phyloP scores from a whole-genome alignment of 2,888 invertebrate genomes.

The Harpalus rubripes region DNA sequence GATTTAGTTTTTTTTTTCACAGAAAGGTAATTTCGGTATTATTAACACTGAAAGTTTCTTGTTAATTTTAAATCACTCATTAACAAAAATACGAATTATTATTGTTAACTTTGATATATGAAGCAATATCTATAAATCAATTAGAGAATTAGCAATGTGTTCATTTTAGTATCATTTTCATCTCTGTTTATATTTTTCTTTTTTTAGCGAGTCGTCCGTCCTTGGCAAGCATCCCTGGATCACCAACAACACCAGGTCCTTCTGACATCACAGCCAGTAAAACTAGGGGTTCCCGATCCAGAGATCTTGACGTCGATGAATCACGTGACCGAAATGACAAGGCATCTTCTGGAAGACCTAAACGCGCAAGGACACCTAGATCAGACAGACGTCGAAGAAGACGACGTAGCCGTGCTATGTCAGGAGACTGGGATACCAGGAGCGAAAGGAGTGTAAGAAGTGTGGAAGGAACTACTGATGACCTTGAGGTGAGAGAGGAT shows the following conservation, averaged over 20 bases:
- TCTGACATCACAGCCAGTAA: slow-evolving; percentile 71
- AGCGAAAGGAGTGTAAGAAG: slow-evolving; percentile 1
- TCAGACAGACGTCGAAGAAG: slow-evolving; percentile 14
- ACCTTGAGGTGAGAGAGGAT: neutral
- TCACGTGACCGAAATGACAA: neutral
- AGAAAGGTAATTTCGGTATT: too few species aligned
- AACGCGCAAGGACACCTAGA: slow-evolving; percentile 20
- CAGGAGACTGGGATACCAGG: slow-evolving; percentile 16
- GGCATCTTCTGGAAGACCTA: neutral
- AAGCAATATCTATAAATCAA: neutral
- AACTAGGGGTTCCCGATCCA: neutral
- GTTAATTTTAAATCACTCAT: too few species aligned
- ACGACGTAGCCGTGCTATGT: neutral
- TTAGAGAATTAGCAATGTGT: neutral
- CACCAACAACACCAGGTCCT: slow-evolving; percentile 67
- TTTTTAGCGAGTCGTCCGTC: slow-evolving; percentile 3
- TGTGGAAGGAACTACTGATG: neutral
- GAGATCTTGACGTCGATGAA: neutral
- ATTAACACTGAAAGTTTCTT: too few species aligned
- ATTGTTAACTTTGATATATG: too few species aligned
- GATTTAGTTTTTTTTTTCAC: too few species aligned
- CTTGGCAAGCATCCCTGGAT: slow-evolving; percentile 1
- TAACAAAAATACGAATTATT: too few species aligned
- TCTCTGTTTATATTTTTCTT: neutral
- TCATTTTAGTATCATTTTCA: neutral